A percentile compares a stretch with the other conserved stretches of the same genome.
Conservation (phyloP, 2,888 invertebrate genomes). For the Eristalis tenax region DNA sequence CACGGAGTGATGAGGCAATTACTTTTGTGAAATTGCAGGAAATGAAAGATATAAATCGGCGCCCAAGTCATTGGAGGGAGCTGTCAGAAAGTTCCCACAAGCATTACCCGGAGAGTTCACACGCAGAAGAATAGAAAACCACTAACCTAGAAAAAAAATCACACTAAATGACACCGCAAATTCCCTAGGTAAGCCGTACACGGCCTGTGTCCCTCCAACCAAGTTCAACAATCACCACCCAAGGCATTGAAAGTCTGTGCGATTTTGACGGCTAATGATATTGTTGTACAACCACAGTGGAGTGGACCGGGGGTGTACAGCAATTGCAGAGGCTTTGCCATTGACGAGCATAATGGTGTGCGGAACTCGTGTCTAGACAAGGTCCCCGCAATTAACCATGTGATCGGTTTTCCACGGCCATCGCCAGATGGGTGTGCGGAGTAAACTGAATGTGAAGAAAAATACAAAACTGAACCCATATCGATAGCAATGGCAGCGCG, state of each 20-base stretch:
- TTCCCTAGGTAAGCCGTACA: slow-evolving; percentile 17
- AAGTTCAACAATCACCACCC: slow-evolving; percentile 20
- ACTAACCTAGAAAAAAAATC: slow-evolving; percentile 4
- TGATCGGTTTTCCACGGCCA: slow-evolving; percentile 44
- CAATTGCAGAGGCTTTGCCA: background rate
- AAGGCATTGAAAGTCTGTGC: background rate
- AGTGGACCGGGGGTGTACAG: background rate
- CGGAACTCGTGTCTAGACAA: slow-evolving; percentile 56
- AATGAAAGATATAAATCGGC: slow-evolving; percentile 18
- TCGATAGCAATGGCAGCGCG: slow-evolving; percentile 23
- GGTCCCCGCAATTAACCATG: slow-evolving; percentile 48
- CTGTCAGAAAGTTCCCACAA: background rate
- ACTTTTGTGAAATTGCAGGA: slow-evolving; percentile 2
- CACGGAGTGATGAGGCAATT: slow-evolving; percentile 8
- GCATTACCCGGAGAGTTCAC: background rate
- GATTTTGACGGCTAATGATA: slow-evolving; percentile 11
- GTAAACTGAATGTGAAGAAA: background rate
- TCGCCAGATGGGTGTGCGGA: background rate
- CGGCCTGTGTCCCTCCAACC: background rate
- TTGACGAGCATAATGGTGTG: slow-evolving; percentile 8
- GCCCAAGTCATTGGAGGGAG: background rate
- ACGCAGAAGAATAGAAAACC: background rate
- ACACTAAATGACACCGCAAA: slow-evolving; percentile 18
- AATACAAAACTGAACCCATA: slow-evolving; percentile 28
- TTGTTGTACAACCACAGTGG: background rate